Conservation (phyloP, 2,113 vertebrate species). For the Rissa tridactyla region DNA sequence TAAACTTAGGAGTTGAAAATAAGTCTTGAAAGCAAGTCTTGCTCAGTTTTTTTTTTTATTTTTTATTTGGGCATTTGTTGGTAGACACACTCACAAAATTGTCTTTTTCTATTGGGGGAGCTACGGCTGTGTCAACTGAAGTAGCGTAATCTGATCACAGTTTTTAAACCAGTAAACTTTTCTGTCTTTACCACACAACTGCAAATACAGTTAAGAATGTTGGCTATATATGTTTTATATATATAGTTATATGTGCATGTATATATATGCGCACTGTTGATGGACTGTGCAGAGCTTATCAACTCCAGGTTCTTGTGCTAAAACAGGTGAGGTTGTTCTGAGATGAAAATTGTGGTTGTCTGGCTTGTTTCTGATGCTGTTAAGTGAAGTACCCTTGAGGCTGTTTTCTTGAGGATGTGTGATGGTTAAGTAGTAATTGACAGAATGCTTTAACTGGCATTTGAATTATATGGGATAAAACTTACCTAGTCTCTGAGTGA, state of each 20-base stretch:
- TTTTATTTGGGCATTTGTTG: neutral
- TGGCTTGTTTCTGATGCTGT: neutral
- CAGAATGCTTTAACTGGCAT: neutral
- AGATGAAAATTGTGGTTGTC: neutral
- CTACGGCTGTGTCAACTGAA: neutral
- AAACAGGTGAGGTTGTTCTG: neutral
- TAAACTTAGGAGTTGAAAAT: neutral
- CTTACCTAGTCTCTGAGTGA: neutral
- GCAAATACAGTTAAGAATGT: neutral
- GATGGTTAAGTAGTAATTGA: neutral
- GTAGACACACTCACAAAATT: neutral
- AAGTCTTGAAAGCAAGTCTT: neutral
- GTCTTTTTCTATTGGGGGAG: neutral
- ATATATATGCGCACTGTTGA: neutral
- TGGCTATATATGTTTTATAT: neutral
- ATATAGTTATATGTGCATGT: neutral
- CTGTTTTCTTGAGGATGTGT: neutral
- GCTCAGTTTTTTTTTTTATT: neutral
- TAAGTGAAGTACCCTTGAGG: neutral
- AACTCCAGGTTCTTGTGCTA: neutral
- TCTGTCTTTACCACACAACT: neutral
- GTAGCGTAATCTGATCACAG: neutral
- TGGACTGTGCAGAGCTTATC: neutral
- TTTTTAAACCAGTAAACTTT: neutral
- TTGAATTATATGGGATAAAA: neutral